Evolutionary conservation across 2,888 invertebrate species (phyloP).

Genomic region (Cremastinae sp.): DNA sequence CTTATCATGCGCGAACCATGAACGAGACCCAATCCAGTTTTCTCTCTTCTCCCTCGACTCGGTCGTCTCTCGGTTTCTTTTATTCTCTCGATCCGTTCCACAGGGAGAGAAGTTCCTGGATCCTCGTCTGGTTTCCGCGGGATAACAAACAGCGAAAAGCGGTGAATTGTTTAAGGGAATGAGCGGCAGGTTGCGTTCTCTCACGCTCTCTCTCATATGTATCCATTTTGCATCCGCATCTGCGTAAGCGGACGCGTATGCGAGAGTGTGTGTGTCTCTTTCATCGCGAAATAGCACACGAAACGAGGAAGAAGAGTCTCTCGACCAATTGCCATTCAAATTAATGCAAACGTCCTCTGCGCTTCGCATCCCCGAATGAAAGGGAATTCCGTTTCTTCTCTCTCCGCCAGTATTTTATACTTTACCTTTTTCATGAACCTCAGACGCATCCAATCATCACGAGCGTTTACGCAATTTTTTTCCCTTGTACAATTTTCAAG

Average conservation of each 20-base stretch:
- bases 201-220: not conserved
- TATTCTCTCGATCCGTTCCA: not conserved
- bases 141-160: conserved; percentile 69
- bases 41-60: conserved; percentile 12
- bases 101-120: conserved; percentile 6
- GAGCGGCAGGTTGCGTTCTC: conserved; percentile 45
- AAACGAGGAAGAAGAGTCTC: conserved; percentile 61
- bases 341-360: conserved; percentile 73
- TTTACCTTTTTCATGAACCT: conserved; percentile 39
- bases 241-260: not conserved
- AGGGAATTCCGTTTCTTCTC: conserved; percentile 65
- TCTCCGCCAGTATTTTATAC: not conserved
- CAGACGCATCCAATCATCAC: not conserved
- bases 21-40: conserved; percentile 1
- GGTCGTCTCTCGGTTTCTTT: not conserved
- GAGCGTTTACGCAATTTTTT: not conserved
- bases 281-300: conserved; percentile 36
- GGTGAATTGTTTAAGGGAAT: conserved; percentile 65
- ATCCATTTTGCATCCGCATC: not conserved
- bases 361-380: conserved; percentile 64
- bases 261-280: conserved; percentile 10
- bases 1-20: too few relatives aligned
- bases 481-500: not conserved
- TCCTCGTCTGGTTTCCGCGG: conserved; percentile 48
- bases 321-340: conserved; percentile 74